Evolutionary conservation across 2,113 vertebrate genomes (phyloP).

Genomic region (Platichthys flesus): DNA sequence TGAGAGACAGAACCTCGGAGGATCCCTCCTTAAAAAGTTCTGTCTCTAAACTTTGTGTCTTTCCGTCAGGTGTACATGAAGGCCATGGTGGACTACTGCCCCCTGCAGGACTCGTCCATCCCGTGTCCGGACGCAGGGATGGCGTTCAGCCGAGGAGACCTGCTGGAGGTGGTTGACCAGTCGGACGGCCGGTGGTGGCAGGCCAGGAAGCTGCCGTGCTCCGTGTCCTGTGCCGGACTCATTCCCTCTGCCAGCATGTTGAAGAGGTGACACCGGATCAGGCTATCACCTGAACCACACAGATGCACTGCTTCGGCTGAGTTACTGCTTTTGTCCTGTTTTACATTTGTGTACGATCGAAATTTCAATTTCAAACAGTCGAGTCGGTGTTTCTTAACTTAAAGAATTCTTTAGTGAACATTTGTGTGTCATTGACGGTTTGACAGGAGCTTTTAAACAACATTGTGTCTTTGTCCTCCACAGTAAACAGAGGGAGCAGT

Average conservation of each 20-base stretch:
- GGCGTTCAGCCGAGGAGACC: slow-evolving; percentile 89
- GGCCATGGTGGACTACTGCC: slow-evolving; percentile 92
- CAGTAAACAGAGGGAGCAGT: slow-evolving; percentile 91
- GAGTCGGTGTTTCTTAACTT: no score
- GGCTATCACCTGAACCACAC: background rate
- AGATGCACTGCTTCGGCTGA: no score
- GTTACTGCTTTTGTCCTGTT: no score
- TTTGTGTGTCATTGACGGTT: background rate
- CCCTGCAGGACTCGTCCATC: slow-evolving; percentile 88
- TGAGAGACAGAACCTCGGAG: slow-evolving; percentile 68
- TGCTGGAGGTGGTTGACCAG: slow-evolving; percentile 94
- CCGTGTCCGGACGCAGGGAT: slow-evolving; percentile 90
- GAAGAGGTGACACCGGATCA: slow-evolving; percentile 78
- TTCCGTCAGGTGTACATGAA: slow-evolving; percentile 85
- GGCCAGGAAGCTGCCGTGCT: slow-evolving; percentile 86
- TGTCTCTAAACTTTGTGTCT: background rate
- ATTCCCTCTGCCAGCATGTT: slow-evolving; percentile 90
- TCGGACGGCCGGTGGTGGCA: slow-evolving; percentile 93
- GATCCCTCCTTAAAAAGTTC: no score
- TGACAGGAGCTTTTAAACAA: background rate
- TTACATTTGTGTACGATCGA: no score
- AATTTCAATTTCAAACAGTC: no score
- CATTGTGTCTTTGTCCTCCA: background rate
- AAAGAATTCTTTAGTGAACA: no score
- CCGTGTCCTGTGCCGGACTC: slow-evolving; percentile 86